Conservation (phyloP, 2,888 invertebrate genomes). For the Erynnis tages region DNA sequence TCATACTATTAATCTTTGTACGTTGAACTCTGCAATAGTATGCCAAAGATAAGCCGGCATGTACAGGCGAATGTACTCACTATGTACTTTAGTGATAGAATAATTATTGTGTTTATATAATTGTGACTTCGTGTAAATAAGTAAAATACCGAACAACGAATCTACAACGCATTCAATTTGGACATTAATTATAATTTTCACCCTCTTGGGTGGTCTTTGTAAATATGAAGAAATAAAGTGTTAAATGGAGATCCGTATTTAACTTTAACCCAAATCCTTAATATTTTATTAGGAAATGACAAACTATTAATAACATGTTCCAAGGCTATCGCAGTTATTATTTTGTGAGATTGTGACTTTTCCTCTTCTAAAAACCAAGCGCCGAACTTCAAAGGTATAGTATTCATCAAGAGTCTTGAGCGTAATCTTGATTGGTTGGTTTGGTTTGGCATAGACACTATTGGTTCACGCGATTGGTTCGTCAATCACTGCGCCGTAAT, state of each 20-base stretch:
- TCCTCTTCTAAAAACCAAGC: no score
- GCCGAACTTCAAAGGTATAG: no score
- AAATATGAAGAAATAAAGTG: constrained; percentile 38
- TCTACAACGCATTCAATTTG: constrained; percentile 21
- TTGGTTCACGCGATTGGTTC: no score
- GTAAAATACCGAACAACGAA: constrained; percentile 30
- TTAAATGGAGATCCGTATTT: not conserved
- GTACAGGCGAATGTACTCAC: constrained; percentile 33
- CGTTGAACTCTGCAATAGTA: constrained; percentile 44
- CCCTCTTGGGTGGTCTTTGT: constrained; percentile 36
- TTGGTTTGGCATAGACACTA: no score
- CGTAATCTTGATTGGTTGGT: no score
- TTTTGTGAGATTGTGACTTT: no score
- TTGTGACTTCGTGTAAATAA: constrained; percentile 27
- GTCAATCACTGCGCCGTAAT: no score
- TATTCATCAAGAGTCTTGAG: no score
- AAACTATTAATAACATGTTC: no score
- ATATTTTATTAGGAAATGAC: no score
- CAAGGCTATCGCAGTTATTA: no score
- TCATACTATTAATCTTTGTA: constrained; percentile 9
- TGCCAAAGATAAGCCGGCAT: constrained; percentile 67
- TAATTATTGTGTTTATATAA: constrained; percentile 23
- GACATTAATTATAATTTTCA: constrained; percentile 31
- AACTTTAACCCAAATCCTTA: no score
- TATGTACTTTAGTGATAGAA: not conserved